These are phyloP conservation scores for Peromyscus maniculatus DNA, from an alignment of 2,113 vertebrate species.

Conservation along the genomic window DNA sequence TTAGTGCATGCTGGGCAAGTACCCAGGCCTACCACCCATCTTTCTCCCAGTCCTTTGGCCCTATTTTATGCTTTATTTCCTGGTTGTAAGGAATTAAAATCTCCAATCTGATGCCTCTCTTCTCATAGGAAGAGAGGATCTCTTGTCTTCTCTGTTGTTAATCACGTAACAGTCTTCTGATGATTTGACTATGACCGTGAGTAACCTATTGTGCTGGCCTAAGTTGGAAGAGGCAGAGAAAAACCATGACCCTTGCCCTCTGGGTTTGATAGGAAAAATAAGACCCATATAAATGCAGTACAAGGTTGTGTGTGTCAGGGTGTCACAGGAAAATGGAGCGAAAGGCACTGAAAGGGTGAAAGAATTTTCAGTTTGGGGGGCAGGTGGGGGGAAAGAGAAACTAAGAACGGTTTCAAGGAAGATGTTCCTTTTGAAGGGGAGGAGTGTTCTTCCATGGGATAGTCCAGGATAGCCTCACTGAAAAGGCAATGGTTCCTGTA, in stretches of 20 bases:
- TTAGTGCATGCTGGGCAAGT: background rate
- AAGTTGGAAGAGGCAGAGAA: conserved; percentile 42
- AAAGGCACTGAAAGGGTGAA: background rate
- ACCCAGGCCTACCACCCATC: background rate
- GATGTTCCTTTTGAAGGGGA: background rate
- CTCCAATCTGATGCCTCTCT: background rate
- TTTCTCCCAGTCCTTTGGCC: background rate
- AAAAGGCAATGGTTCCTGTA: conserved; percentile 17
- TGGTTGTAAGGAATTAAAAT: conserved; percentile 40
- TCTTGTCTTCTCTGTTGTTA: background rate
- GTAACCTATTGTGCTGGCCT: conserved; percentile 10
- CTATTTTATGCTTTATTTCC: conserved; percentile 35
- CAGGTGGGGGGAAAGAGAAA: background rate
- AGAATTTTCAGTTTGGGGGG: background rate
- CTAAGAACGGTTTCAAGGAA: background rate
- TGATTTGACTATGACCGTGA: conserved; percentile 28
- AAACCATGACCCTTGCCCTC: background rate
- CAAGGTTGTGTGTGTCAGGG: background rate
- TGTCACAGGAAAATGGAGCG: conserved; percentile 46
- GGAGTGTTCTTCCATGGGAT: background rate
- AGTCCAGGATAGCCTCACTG: background rate
- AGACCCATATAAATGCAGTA: conserved; percentile 24
- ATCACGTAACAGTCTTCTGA: conserved; percentile 26
- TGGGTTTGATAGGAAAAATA: background rate
- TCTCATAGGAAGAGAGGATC: conserved; percentile 10